Base-by-base conservation (phyloP, 1,140 invertebrate genomes). In the Chlorops oryzae region DNA sequence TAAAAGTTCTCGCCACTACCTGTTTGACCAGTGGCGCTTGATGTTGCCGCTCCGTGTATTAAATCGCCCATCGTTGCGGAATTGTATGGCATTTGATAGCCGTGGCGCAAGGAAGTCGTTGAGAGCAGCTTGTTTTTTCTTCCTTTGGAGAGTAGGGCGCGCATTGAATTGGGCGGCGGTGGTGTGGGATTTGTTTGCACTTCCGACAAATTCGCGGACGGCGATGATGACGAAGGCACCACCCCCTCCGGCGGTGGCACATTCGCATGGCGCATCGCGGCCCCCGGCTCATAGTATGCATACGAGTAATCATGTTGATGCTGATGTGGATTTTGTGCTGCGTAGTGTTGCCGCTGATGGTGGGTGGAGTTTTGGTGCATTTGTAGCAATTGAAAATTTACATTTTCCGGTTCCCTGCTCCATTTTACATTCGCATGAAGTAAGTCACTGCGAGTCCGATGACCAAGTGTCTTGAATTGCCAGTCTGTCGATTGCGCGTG, bases 1-100 rank as follows among this genome's bases (percentile, higher is more conserved):
- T 91, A 91, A 63, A 91, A 89, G 68, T 91, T 91, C 74, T 91
- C 88, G 66, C 86, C 83, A 12, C 84, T 86, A 3, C 85, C 84
- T 58, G 20, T 42, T 15, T 86, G 86, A 55, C 82, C 75, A 7
- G 82, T 85, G 17, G 85, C 78, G 62, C 82, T 85, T 44, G 23
- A 25, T 41, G 18, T 17, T 15, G 5, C 43, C 43, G 10, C 6
- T 13, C 15, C 18, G 18, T 10, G 27, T 13, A 28, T n/a, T n/a
- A n/a, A n/a, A n/a, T 21, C 23, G 21, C 27, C n/a, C 17, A 18
- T 27, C 10, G 32, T 18, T 5, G 44, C 32, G 44, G 28, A 10
- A 38, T 38, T 47, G 24, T 34, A 58, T 20, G 67, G 58, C 20
- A 62, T 65, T 38, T 70, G 66, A 46, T 68, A 64, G 5, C 59